Base-by-base conservation (phyloP, 2,888 invertebrate species). In the Eurytoma adleriae region DNA sequence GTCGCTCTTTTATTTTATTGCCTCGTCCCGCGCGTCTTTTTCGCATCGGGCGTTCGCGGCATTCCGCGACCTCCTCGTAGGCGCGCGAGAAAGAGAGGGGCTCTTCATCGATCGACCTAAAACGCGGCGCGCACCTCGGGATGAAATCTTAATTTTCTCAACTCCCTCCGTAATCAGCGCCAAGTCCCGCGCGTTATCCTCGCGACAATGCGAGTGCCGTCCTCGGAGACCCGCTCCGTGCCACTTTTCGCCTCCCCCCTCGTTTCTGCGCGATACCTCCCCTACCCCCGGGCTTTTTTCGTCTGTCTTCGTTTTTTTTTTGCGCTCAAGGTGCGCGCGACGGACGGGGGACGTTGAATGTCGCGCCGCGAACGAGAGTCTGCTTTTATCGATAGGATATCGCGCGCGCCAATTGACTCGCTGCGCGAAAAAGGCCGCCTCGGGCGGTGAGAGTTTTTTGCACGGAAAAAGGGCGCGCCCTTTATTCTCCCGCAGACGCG, bases 341-440 rank as follows among this genome's bases (percentile, higher is more conserved):
- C 40, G 40, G 40, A 40, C 40, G 40, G 10, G 40, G 40, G 24
- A 24, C 40, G 10, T 40, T 40, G 40, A 40, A 40, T 40, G 40
- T 40, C 40, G 40, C 40, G 7, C 40, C 30, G 20, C 59, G 40
- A 40, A 40, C 40, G 59, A 59, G 50, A 20, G 64, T 64, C 64
- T 24, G 57, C 62, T 48, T 79, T 70, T 66, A 79, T 79, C 70
- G 74, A 74, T 66, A n/a, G 72, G 67, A 67, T 72, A 78, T 78
- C 62, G 66, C 70, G 68, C 68, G 57, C 48, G 64, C 64, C 40
- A 64, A 64, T 70, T 64, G 69, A 70, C 70, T 72, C 30, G 72
- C 72, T 52, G 40, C 64, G 10, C 64, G 10, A 18, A 48, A 27
- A 40, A 40, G 2, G 16, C n/a, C 14, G 54, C 54, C 40, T 40